phyloP scores from a whole-genome alignment of 2,797 vertebrate species.

The Gorsachius magnificus region DNA sequence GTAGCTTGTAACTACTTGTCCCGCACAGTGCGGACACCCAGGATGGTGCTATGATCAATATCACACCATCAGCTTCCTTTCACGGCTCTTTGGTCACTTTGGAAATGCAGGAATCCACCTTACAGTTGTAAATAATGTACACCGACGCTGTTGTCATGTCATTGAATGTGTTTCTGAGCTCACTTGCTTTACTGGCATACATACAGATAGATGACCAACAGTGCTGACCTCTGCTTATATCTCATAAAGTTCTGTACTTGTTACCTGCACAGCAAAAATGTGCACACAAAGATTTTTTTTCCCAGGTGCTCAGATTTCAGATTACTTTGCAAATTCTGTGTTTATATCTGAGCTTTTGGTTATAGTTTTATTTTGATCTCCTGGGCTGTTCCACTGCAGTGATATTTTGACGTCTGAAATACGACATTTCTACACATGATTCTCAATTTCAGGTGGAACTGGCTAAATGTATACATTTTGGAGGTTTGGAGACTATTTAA shows the following conservation, averaged over 20 bases:
- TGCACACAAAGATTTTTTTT: not conserved
- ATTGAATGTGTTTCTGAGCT: not conserved
- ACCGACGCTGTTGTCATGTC: not conserved
- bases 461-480: not conserved
- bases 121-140: not conserved
- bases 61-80: not conserved
- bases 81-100: not conserved
- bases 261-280: not conserved
- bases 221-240: not conserved
- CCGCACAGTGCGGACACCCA: accelerated
- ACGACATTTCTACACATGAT: not conserved
- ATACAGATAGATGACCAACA: not conserved
- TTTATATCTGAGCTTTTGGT: not conserved
- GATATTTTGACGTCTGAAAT: not conserved
- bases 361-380: not conserved
- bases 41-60: accelerated
- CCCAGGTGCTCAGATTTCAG: not conserved
- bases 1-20: not conserved
- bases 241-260: not conserved
- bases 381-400: not conserved
- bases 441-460: not conserved
- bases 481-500: not conserved
- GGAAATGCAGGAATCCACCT: not conserved
- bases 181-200: not conserved
- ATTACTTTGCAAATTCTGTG: not conserved